A percentile compares a stretch with the other conserved stretches of the same genome.
Evolutionary conservation across 2,888 invertebrate species (phyloP).

Genomic region (Mylabris sibirica): DNA sequence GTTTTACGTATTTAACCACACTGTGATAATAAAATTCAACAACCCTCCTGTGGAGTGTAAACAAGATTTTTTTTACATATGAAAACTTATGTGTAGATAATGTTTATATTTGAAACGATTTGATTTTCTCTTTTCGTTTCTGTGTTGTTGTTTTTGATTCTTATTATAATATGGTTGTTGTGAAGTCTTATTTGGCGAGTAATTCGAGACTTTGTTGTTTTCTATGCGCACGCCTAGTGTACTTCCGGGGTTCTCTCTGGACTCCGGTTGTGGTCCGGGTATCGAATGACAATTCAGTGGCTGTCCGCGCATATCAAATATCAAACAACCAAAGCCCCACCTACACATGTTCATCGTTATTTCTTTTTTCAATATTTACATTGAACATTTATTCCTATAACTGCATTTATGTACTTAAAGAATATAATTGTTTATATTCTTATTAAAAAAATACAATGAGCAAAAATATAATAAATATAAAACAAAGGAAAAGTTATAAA

Average conservation of each 20-base stretch:
- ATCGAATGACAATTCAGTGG: slow-evolving; percentile 33
- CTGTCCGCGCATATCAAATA: slow-evolving; percentile 35
- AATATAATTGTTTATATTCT: slow-evolving; percentile 1
- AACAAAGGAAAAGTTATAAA: neutral
- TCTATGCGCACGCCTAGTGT: slow-evolving; percentile 41
- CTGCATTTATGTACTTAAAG: neutral
- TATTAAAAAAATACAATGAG: neutral
- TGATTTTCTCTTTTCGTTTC: neutral
- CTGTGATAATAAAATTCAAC: slow-evolving; percentile 3
- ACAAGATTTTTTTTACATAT: neutral
- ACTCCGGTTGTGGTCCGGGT: slow-evolving; percentile 36
- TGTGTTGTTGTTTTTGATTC: neutral
- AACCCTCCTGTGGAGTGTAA: neutral
- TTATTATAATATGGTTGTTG: slow-evolving; percentile 3
- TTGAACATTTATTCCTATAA: slow-evolving; percentile 23
- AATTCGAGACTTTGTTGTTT: slow-evolving; percentile 34
- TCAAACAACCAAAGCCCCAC: slow-evolving; percentile 25
- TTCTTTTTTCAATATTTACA: slow-evolving; percentile 9
- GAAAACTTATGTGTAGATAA: neutral
- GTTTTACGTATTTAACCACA: slow-evolving; percentile 9
- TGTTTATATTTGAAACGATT: neutral
- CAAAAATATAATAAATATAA: neutral
- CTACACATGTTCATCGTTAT: slow-evolving; percentile 16
- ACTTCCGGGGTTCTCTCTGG: slow-evolving; percentile 39
- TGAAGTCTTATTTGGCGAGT: slow-evolving; percentile 34